phyloP scores from a whole-genome alignment of 2,113 vertebrate species.

The Myrmophylax atrothorax region DNA sequence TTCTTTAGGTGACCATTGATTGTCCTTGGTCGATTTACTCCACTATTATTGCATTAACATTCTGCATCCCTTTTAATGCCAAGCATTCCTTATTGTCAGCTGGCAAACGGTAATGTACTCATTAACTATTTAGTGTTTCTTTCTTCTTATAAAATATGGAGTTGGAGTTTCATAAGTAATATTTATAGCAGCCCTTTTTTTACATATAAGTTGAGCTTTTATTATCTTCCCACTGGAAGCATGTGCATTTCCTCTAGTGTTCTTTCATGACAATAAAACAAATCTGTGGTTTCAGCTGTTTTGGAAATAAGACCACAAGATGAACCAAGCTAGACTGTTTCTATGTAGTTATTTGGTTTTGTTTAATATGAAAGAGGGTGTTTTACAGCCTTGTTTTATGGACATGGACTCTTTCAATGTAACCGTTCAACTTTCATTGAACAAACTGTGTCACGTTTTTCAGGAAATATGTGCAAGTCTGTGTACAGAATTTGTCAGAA shows the following conservation, averaged over 20 bases:
- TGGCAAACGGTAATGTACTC: constrained; percentile 84
- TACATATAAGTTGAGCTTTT: background rate
- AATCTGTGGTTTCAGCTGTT: background rate
- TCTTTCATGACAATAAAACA: background rate
- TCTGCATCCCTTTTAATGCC: constrained; percentile 93
- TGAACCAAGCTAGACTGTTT: background rate
- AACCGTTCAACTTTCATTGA: background rate
- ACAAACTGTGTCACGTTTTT: background rate
- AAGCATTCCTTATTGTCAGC: constrained; percentile 90
- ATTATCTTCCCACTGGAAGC: background rate
- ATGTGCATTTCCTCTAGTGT: background rate
- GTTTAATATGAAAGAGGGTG: background rate
- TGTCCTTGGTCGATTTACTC: constrained; percentile 99
- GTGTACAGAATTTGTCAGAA: constrained; percentile 91
- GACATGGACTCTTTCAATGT: background rate
- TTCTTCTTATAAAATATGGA: background rate
- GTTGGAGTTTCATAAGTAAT: background rate
- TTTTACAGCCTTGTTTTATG: background rate
- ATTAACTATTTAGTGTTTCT: background rate
- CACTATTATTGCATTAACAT: constrained; percentile 91
- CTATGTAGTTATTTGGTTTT: background rate
- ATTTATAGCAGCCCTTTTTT: background rate
- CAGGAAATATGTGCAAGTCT: constrained; percentile 96
- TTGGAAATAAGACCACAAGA: background rate
- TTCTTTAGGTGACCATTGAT: constrained; percentile 91